Conservation (phyloP, 2,113 vertebrate species). For the Solea senegalensis region DNA sequence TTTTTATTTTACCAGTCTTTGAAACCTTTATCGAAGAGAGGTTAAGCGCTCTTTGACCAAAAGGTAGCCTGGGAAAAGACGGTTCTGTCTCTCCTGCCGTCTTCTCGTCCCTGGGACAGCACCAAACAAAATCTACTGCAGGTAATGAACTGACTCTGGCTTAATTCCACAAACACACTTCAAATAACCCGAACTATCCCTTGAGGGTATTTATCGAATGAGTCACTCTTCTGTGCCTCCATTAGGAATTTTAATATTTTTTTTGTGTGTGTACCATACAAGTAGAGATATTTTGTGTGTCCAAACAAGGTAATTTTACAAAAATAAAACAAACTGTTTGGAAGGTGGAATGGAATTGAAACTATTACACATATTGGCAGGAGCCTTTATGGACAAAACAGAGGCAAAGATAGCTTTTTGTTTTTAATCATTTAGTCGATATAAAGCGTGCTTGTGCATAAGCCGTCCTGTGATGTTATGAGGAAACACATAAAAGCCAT, state of each 20-base stretch:
- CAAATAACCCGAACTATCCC: neutral
- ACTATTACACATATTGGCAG: too few species aligned
- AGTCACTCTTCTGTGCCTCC: neutral
- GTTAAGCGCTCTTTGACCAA: too few species aligned
- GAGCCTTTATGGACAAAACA: too few species aligned
- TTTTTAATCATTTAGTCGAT: neutral
- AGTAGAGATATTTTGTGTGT: neutral
- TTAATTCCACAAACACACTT: neutral
- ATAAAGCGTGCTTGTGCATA: neutral
- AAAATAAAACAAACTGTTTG: too few species aligned
- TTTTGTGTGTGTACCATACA: neutral
- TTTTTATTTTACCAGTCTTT: too few species aligned
- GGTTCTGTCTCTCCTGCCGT: neutral
- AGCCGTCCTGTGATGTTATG: neutral
- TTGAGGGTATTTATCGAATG: neutral
- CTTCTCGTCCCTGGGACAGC: neutral
- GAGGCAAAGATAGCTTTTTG: neutral
- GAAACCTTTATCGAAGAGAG: too few species aligned
- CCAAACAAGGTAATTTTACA: neutral
- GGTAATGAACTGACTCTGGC: neutral
- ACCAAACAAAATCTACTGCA: neutral
- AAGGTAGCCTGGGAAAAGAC: too few species aligned
- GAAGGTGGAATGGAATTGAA: too few species aligned
- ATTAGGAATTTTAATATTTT: neutral
- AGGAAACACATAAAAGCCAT: constrained; percentile 21